phyloP scores from a whole-genome alignment of 92 coral and sea anemone genomes.

The Micromussa lordhowensis region DNA sequence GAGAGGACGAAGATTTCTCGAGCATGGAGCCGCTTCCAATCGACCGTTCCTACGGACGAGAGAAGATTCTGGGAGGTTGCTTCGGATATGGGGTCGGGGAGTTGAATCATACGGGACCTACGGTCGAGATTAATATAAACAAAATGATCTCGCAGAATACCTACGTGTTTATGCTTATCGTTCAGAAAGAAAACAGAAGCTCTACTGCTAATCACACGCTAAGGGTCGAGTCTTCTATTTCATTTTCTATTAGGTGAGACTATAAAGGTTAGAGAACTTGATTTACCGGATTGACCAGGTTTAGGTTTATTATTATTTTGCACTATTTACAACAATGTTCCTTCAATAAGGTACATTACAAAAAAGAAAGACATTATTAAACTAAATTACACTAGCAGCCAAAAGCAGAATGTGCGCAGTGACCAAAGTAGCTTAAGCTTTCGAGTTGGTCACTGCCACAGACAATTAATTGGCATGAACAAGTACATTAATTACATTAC shows the following conservation, averaged over 20 bases:
- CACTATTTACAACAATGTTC: no score
- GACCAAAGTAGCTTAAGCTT: no score
- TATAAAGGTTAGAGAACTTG: not conserved
- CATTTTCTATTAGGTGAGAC: constrained; percentile 70
- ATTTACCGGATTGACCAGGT: no score
- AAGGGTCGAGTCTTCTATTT: constrained; percentile 66
- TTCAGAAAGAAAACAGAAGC: constrained; percentile 60
- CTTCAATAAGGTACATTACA: no score
- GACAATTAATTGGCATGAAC: no score
- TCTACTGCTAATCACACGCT: constrained; percentile 60
- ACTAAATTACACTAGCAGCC: no score
- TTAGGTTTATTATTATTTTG: no score
- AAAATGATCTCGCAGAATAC: constrained; percentile 47
- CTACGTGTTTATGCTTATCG: constrained; percentile 70
- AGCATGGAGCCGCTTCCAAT: constrained; percentile 59
- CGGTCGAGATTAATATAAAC: constrained; percentile 38
- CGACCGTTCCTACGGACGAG: constrained; percentile 48
- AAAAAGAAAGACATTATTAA: no score
- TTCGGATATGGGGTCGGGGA: constrained; percentile 84
- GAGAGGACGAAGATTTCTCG: constrained; percentile 64
- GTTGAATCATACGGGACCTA: constrained; percentile 62
- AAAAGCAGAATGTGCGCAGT: no score
- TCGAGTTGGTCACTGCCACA: no score
- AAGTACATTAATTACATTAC: no score
- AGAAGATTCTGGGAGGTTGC: constrained; percentile 79